These are phyloP conservation scores for Aselliscus stoliczkanus DNA, from an alignment of 2,797 vertebrate genomes.

Conservation along the genomic window DNA sequence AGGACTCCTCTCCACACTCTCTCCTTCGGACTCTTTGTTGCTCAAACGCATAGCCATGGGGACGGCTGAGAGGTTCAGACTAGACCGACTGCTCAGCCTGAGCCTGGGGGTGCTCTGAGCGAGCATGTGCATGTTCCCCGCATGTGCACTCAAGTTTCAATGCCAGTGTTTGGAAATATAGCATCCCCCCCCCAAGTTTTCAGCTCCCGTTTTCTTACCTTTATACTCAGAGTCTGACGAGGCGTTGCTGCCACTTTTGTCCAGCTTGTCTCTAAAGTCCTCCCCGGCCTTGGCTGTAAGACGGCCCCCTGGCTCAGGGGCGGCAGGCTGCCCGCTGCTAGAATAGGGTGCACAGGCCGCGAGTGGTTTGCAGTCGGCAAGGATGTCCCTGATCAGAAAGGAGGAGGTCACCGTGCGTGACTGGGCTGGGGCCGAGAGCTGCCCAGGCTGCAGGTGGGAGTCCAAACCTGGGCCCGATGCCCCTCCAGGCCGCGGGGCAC, in stretches of 20 bases:
- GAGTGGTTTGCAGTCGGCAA: conserved; percentile 96
- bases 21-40: background rate
- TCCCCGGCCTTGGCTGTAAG: conserved; percentile 89
- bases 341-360: conserved; percentile 98
- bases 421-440: conserved; percentile 91
- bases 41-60: background rate
- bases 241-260: conserved; percentile 91
- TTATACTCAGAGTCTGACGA: conserved; percentile 97
- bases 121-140: fast-evolving
- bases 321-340: conserved; percentile 91
- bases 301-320: conserved; percentile 88
- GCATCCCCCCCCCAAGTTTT: background rate
- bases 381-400: conserved; percentile 97
- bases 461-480: conserved; percentile 86
- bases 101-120: background rate
- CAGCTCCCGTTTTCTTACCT: conserved; percentile 84
- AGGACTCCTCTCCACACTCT: background rate
- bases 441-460: conserved; percentile 89
- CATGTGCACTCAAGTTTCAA: background rate
- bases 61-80: background rate
- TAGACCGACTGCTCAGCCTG: background rate
- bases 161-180: background rate
- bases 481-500: conserved; percentile 84
- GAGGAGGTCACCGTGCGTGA: conserved; percentile 97
- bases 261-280: conserved; percentile 92